Conservation (phyloP, 2,797 vertebrate genomes). For the Scolopax rusticola region DNA sequence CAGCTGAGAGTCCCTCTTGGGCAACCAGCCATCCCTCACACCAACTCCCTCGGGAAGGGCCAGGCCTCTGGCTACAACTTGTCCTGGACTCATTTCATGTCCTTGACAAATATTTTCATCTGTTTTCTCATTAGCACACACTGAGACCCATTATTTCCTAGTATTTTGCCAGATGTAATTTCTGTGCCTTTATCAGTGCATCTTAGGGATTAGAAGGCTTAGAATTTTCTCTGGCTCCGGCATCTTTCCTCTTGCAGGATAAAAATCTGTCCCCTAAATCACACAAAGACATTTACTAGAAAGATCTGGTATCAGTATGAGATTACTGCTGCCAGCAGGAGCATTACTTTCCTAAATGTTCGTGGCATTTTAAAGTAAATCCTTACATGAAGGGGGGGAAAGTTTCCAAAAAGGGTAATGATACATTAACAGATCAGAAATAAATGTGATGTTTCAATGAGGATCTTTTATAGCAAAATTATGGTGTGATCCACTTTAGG, state of each 20-base stretch:
- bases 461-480: neutral
- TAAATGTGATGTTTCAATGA: neutral
- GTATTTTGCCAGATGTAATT: neutral
- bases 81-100: neutral
- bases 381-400: neutral
- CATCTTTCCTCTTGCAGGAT: neutral
- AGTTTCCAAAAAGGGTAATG: neutral
- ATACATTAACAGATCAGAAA: neutral
- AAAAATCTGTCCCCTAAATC: slow-evolving; percentile 10
- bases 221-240: neutral
- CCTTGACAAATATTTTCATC: neutral
- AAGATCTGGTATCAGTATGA: neutral
- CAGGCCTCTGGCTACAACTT: neutral
- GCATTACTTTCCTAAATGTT: neutral
- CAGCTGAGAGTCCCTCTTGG: neutral
- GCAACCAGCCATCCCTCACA: neutral
- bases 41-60: neutral
- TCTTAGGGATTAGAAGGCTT: neutral
- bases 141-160: neutral
- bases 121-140: neutral
- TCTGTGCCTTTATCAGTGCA: neutral
- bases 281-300: slow-evolving; percentile 7
- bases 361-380: neutral
- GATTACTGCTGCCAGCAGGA: slow-evolving; percentile 12
- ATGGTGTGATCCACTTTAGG: neutral